phyloP scores from a whole-genome alignment of 1,140 invertebrate genomes.

The Chymomyza costata region DNA sequence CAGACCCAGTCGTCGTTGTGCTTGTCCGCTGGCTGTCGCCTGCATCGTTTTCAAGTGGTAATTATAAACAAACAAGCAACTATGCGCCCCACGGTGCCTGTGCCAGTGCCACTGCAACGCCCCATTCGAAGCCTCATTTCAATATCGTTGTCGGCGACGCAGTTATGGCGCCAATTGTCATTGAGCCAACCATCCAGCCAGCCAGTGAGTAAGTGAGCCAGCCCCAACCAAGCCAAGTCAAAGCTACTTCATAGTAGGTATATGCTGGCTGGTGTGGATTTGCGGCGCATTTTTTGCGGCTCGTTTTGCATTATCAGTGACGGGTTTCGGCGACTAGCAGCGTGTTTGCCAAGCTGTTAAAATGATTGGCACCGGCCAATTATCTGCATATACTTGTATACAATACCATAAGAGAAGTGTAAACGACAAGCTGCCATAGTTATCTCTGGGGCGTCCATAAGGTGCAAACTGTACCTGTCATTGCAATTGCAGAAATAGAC shows the following conservation, averaged over 20 bases:
- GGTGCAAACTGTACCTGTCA: constrained; percentile 45
- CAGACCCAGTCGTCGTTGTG: background rate
- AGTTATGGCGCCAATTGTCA: constrained; percentile 71
- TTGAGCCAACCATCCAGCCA: constrained; percentile 32
- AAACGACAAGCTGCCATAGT: constrained; percentile 8
- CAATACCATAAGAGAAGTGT: too few relatives aligned
- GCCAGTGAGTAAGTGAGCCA: background rate
- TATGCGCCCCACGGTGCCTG: constrained; percentile 52
- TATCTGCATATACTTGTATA: too few relatives aligned
- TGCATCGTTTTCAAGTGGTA: constrained; percentile 41
- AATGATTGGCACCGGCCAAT: constrained; percentile 71
- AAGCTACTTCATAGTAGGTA: too few relatives aligned
- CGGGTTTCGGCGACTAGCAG: constrained; percentile 32
- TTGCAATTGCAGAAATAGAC: background rate
- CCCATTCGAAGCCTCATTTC: too few relatives aligned
- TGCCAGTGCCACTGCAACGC: too few relatives aligned
- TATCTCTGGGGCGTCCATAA: constrained; percentile 39
- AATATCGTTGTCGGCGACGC: constrained; percentile 11
- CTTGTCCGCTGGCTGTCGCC: constrained; percentile 10
- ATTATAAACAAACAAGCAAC: constrained; percentile 68
- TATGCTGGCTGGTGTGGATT: too few relatives aligned
- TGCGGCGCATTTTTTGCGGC: too few relatives aligned
- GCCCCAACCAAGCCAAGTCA: too few relatives aligned
- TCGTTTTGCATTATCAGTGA: constrained; percentile 8
- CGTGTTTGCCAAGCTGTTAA: constrained; percentile 72